Percentiles rank a stretch among this genome's conserved stretches.
Conservation (phyloP, 2,888 invertebrate genomes). For the Dysmachus trigonus region DNA sequence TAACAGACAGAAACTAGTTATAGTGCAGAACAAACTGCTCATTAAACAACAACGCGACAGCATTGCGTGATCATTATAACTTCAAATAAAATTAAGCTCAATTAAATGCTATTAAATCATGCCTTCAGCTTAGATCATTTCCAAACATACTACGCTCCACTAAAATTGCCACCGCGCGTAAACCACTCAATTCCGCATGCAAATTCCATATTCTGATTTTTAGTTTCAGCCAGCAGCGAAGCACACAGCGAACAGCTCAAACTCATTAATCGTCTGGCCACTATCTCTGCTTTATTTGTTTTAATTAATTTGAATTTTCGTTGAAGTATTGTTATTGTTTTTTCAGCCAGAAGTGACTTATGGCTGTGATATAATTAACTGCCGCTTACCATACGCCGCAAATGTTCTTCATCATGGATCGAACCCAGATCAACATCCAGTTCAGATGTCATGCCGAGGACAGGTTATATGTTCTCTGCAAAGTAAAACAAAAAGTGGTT, state of each 20-base stretch:
- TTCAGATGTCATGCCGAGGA: slow-evolving; percentile 52
- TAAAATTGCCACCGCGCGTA: neutral
- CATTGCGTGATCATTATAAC: slow-evolving; percentile 14
- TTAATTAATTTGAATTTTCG: slow-evolving; percentile 24
- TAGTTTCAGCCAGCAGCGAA: neutral
- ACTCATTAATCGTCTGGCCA: neutral
- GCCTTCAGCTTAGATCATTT: slow-evolving; percentile 6
- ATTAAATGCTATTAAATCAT: slow-evolving; percentile 19
- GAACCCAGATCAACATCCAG: slow-evolving; percentile 72
- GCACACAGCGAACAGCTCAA: neutral
- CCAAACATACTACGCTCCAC: slow-evolving; percentile 11
- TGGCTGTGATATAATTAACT: neutral
- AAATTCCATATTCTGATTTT: slow-evolving; percentile 24
- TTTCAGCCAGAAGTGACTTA: neutral
- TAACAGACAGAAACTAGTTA: neutral
- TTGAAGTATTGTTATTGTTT: neutral
- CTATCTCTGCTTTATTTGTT: slow-evolving; percentile 7
- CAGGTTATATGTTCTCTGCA: neutral
- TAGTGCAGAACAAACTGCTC: neutral
- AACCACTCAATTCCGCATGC: neutral
- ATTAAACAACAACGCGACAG: neutral
- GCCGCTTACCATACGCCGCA: slow-evolving; percentile 77
- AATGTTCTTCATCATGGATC: slow-evolving; percentile 79
- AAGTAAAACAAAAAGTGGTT: neutral
- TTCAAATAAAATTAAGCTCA: slow-evolving; percentile 23